Percentiles rank a stretch among this genome's conserved stretches.
phyloP scores from a whole-genome alignment of 2,113 vertebrate species.

The Steatornis caripensis region DNA sequence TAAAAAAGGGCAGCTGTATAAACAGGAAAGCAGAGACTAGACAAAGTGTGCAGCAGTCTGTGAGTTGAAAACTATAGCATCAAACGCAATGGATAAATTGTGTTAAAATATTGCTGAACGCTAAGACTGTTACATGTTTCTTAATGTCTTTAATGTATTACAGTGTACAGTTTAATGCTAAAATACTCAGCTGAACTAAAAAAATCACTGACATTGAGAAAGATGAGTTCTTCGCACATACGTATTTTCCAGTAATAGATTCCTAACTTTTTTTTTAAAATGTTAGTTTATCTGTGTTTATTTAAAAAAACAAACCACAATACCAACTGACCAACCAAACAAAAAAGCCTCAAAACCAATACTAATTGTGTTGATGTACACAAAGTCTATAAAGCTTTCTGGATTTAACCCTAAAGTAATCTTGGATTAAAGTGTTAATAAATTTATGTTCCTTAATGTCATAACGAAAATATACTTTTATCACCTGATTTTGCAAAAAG shows the following conservation, averaged over 20 bases:
- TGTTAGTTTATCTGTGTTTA: not conserved
- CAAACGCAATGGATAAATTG: not conserved
- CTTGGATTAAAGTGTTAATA: not conserved
- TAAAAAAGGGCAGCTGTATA: not conserved
- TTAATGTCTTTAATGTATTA: not conserved
- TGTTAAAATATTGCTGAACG: not conserved
- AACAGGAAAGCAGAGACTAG: not conserved
- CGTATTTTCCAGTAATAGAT: not conserved
- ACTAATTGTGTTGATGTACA: not conserved
- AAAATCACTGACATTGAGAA: not conserved
- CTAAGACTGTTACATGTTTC: not conserved
- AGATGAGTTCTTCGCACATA: accelerated
- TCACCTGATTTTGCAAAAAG: not conserved
- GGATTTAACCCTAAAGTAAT: not conserved
- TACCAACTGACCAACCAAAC: not conserved
- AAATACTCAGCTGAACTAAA: not conserved
- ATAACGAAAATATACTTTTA: not conserved
- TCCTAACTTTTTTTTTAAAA: not conserved
- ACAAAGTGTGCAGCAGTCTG: not conserved
- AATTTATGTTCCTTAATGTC: not conserved
- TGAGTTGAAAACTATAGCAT: not conserved
- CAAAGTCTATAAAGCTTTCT: not conserved
- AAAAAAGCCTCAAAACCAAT: not conserved
- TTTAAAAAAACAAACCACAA: not conserved
- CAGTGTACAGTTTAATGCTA: not conserved